Percentiles rank a stretch among this genome's conserved stretches.
phyloP scores from a whole-genome alignment of 2,888 invertebrate species.

The Brachypalpus laphriformis region DNA sequence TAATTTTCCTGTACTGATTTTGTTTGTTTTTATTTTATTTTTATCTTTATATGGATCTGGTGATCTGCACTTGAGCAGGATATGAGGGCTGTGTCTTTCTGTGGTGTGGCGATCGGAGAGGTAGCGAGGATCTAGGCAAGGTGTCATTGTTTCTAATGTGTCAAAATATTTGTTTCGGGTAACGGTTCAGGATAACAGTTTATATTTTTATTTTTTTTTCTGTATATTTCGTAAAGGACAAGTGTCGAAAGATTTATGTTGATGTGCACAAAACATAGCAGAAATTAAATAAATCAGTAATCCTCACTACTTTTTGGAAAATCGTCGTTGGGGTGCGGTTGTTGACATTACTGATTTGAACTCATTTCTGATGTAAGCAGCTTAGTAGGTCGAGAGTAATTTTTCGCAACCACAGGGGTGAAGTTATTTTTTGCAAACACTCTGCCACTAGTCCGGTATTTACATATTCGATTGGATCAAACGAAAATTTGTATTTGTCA shows the following conservation, averaged over 20 bases:
- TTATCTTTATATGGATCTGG: constrained; percentile 40
- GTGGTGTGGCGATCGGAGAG: constrained; percentile 8
- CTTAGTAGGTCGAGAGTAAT: constrained; percentile 1
- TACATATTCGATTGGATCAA: constrained; percentile 25
- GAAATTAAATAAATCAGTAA: constrained; percentile 48
- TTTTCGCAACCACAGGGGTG: constrained; percentile 36
- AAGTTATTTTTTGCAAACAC: constrained; percentile 14
- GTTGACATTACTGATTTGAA: constrained; percentile 53
- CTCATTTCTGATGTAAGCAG: constrained; percentile 44
- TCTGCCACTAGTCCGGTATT: neutral
- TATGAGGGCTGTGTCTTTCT: constrained; percentile 45
- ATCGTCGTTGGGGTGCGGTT: constrained; percentile 33
- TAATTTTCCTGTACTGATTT: constrained; percentile 62
- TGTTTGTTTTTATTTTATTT: constrained; percentile 38
- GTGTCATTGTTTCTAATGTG: constrained; percentile 60
- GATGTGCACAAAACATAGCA: constrained; percentile 16
- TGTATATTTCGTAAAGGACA: neutral
- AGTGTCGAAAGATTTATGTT: constrained; percentile 11
- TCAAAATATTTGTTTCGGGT: constrained; percentile 59
- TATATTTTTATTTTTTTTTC: neutral
- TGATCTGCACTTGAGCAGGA: constrained; percentile 57
- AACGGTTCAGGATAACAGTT: constrained; percentile 57
- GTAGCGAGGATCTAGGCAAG: constrained; percentile 12
- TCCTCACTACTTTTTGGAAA: constrained; percentile 1
- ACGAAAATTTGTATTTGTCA: no score